Conservation (phyloP, 53 echinoderm and acorn worm species). For the Hippasteria phrygiana region DNA sequence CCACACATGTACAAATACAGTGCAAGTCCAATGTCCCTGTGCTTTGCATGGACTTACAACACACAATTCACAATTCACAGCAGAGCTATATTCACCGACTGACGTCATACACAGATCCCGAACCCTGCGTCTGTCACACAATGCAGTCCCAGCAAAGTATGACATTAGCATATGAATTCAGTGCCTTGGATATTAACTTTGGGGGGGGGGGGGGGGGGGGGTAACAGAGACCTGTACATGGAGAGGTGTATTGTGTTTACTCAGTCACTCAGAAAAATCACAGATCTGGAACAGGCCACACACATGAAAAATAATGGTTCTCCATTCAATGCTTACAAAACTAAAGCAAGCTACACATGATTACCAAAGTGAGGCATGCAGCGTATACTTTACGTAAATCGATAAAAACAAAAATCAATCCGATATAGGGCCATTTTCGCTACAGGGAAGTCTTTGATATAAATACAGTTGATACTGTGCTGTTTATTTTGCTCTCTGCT, state of each 20-base stretch:
- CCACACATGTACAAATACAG: background rate
- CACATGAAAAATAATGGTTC: slow-evolving; percentile 2
- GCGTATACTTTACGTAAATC: too few species aligned
- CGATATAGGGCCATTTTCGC: too few species aligned
- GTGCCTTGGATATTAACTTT: background rate
- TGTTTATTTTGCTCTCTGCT: too few species aligned
- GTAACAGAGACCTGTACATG: background rate
- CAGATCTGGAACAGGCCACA: slow-evolving; percentile 29
- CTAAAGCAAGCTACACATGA: background rate
- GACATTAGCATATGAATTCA: slow-evolving; percentile 55
- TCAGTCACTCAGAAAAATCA: slow-evolving; percentile 14
- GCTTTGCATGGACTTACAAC: background rate
- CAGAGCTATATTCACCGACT: background rate
- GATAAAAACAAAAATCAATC: too few species aligned
- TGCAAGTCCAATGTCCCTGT: background rate
- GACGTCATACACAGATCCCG: slow-evolving; percentile 13
- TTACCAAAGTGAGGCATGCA: background rate
- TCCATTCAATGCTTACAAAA: background rate
- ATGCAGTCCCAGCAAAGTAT: background rate
- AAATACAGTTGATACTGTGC: too few species aligned
- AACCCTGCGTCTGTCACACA: background rate
- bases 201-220: background rate
- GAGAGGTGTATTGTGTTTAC: background rate
- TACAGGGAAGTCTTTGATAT: too few species aligned
- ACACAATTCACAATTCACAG: background rate